Conservation (phyloP, 2,113 vertebrate genomes). For the Pipa parva region DNA sequence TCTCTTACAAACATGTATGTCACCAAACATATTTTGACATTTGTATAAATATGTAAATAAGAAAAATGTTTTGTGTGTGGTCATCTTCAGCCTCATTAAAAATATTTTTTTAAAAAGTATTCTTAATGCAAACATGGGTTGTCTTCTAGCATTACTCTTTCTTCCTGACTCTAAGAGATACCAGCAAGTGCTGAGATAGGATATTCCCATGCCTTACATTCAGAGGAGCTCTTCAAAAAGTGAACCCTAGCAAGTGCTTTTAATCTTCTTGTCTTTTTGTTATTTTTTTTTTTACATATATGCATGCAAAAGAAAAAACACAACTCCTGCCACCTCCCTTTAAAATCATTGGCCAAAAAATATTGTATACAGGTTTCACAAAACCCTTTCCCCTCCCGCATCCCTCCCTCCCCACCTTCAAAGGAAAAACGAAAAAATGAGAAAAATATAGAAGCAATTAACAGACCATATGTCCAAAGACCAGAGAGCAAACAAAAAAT, state of each 20-base stretch:
- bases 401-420: slow-evolving; percentile 22
- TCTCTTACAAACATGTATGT: too few relatives aligned
- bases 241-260: slow-evolving; percentile 29
- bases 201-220: slow-evolving; percentile 5
- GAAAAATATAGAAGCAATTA: background rate
- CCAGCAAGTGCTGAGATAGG: slow-evolving; percentile 18
- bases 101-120: too few relatives aligned
- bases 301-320: slow-evolving; percentile 37
- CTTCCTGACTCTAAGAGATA: slow-evolving; percentile 25
- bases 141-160: too few relatives aligned
- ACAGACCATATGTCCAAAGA: slow-evolving; percentile 20
- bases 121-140: too few relatives aligned
- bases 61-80: too few relatives aligned
- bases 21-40: too few relatives aligned
- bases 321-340: slow-evolving; percentile 21
- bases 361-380: slow-evolving; percentile 13
- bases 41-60: too few relatives aligned
- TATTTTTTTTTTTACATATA: slow-evolving; percentile 37
- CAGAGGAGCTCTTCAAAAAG: slow-evolving; percentile 15
- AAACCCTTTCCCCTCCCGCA: background rate
- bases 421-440: slow-evolving; percentile 1
- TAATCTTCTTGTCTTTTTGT: slow-evolving; percentile 24
- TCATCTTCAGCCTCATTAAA: too few relatives aligned
- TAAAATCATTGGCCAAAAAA: slow-evolving; percentile 19
- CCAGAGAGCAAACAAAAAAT: slow-evolving; percentile 5